Percentiles rank a stretch among this genome's conserved stretches.
Evolutionary conservation across 2,888 invertebrate species (phyloP).

Genomic region (Protonemura montana): DNA sequence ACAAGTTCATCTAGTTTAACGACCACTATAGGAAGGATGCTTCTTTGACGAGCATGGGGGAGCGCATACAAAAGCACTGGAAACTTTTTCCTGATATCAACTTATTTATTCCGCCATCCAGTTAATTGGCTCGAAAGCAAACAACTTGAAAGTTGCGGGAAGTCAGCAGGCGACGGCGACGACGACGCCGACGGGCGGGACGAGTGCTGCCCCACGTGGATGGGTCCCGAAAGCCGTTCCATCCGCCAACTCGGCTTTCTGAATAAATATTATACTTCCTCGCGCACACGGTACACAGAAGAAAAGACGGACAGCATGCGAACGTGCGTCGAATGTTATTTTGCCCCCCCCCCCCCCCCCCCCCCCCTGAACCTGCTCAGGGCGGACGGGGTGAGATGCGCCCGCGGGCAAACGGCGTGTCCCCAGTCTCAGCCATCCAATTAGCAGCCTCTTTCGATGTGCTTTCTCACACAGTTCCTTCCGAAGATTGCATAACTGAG

Average conservation of each 20-base stretch:
- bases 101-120: background rate
- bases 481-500: too few species aligned
- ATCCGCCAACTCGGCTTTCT: conserved; percentile 29
- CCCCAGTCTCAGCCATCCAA: too few species aligned
- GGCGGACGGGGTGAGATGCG: too few species aligned
- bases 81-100: background rate
- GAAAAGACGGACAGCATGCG: conserved; percentile 37
- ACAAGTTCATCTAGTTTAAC: background rate
- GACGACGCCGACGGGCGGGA: background rate
- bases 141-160: conserved; percentile 27
- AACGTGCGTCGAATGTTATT: conserved; percentile 43
- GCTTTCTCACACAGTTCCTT: too few species aligned
- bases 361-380: background rate
- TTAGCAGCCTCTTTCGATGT: too few species aligned
- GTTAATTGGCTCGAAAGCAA: conserved; percentile 37
- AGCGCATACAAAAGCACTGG: background rate
- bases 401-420: too few species aligned
- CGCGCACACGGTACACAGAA: background rate
- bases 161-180: background rate
- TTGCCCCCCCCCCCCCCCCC: background rate
- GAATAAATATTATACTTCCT: conserved; percentile 43
- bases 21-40: background rate
- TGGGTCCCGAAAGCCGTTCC: background rate
- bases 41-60: background rate
- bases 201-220: background rate